These are phyloP conservation scores for Chelonia mydas DNA, from an alignment of 2,797 vertebrate species.

Conservation along the genomic window DNA sequence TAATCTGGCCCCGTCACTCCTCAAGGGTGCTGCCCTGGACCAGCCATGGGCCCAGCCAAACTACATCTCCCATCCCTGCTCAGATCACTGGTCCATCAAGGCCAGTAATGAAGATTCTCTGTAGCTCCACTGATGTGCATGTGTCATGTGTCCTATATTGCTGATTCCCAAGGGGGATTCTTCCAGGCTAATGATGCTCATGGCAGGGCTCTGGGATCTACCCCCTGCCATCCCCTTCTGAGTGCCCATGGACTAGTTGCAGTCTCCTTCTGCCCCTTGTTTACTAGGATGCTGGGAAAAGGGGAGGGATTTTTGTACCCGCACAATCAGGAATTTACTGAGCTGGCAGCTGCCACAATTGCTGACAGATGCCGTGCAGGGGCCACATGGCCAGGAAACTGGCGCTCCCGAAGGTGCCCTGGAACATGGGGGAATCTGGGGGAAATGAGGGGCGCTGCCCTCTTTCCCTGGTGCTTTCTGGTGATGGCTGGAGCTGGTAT, in stretches of 20 bases:
- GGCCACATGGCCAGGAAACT: background rate
- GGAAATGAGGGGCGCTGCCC: background rate
- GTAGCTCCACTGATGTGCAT: background rate
- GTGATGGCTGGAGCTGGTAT: background rate
- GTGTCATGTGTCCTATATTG: background rate
- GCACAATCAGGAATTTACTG: background rate
- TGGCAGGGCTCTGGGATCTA: background rate
- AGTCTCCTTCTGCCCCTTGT: background rate
- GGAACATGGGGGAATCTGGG: background rate
- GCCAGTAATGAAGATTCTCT: background rate
- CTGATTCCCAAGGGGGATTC: background rate
- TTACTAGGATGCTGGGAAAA: background rate
- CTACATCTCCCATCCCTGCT: background rate
- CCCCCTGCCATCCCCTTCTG: no score
- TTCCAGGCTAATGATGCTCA: background rate
- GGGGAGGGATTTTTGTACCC: background rate
- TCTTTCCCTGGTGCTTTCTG: background rate
- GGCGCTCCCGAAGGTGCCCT: background rate
- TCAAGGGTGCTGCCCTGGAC: background rate
- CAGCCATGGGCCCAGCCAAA: background rate
- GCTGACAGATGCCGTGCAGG: background rate
- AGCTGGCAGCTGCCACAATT: background rate
- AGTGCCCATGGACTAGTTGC: no score
- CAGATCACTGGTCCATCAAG: background rate
- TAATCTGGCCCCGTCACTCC: background rate